Evolutionary conservation across 2,797 vertebrate species (phyloP).

Genomic region (Acridotheres tristis): DNA sequence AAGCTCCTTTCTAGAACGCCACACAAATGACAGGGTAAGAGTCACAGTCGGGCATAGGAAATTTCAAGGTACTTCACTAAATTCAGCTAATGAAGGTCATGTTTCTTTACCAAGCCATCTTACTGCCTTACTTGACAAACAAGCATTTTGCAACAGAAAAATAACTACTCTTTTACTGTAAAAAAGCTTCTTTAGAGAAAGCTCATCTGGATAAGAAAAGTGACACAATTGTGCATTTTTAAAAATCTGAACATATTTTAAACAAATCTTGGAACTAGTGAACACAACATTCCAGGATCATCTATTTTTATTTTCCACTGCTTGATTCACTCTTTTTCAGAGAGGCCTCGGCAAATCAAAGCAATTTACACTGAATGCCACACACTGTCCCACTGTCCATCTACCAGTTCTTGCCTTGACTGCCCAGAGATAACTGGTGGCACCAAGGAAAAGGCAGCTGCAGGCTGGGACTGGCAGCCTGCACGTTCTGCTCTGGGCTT

Average conservation of each 20-base stretch:
- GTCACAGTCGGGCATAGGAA: neutral
- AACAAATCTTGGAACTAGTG: neutral
- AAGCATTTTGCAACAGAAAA: neutral
- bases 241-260: neutral
- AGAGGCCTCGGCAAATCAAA: neutral
- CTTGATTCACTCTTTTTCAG: neutral
- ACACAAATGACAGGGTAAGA: neutral
- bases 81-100: neutral
- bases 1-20: neutral
- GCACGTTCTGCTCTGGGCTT: neutral
- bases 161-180: neutral
- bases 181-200: neutral
- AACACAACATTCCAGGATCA: neutral
- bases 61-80: neutral
- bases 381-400: neutral
- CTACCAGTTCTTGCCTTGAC: neutral
- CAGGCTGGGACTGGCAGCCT: neutral
- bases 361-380: neutral
- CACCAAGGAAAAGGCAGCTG: neutral
- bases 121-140: neutral
- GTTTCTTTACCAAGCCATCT: neutral
- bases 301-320: neutral
- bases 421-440: neutral
- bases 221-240: neutral
- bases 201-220: neutral